These are phyloP conservation scores for Pseudochirops cupreus DNA, from an alignment of 2,797 vertebrate species.

Conservation along the genomic window DNA sequence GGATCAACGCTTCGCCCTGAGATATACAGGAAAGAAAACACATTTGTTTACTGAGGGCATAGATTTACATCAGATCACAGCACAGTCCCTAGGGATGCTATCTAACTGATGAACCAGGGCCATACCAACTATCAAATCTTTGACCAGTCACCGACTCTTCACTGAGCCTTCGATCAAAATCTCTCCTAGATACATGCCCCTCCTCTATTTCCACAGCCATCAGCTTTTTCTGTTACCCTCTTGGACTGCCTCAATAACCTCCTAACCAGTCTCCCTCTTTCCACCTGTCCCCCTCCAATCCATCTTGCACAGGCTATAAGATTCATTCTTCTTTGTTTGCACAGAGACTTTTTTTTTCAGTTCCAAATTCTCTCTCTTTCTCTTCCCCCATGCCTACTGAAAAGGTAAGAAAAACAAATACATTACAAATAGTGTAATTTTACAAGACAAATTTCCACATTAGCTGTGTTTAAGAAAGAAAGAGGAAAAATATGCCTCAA, in stretches of 20 bases:
- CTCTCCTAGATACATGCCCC: background rate
- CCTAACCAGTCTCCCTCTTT: background rate
- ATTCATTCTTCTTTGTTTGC: background rate
- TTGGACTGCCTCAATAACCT: background rate
- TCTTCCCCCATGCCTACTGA: background rate
- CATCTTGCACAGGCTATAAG: background rate
- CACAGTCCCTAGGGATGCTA: background rate
- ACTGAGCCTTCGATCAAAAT: background rate
- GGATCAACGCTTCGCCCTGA: slow-evolving; percentile 94
- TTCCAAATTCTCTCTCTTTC: background rate
- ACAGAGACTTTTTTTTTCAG: background rate
- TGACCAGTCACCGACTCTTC: background rate
- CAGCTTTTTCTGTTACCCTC: background rate
- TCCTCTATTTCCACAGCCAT: background rate
- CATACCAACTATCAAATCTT: background rate
- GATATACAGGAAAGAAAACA: slow-evolving; percentile 37
- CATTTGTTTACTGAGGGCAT: background rate
- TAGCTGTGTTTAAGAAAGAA: background rate
- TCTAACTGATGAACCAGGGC: background rate
- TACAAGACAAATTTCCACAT: background rate
- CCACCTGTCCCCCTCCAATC: background rate
- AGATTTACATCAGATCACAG: background rate
- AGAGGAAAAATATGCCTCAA: background rate
- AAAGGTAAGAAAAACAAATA: background rate
- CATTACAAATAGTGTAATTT: background rate